These are phyloP conservation scores for Lontra canadensis DNA, from an alignment of 2,113 vertebrate genomes.

Conservation along the genomic window DNA sequence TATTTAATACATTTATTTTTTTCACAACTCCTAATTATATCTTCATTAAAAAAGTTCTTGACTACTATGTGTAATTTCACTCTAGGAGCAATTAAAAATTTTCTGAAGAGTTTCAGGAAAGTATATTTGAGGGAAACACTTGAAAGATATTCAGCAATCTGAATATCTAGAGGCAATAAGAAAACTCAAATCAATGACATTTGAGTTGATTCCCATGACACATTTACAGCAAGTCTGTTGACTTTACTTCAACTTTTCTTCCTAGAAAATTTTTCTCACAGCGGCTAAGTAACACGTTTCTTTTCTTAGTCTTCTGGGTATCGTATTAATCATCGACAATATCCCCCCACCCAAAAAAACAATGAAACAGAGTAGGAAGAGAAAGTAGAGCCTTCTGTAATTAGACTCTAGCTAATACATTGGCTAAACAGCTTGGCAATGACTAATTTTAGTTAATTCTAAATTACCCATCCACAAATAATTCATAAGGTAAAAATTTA, in stretches of 20 bases:
- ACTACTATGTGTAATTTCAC: constrained; percentile 13
- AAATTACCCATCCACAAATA: constrained; percentile 29
- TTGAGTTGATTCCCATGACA: constrained; percentile 41
- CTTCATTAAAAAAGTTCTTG: constrained; percentile 35
- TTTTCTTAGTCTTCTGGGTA: background rate
- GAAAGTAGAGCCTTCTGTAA: constrained; percentile 39
- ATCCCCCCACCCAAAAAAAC: background rate
- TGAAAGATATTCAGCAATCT: constrained; percentile 4
- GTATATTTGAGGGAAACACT: background rate
- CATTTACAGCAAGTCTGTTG: constrained; percentile 2
- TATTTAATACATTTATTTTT: constrained; percentile 51
- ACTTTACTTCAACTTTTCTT: constrained; percentile 30
- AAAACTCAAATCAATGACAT: constrained; percentile 35
- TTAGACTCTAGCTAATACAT: constrained; percentile 34
- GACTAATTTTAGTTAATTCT: constrained; percentile 45
- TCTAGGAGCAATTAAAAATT: constrained; percentile 20
- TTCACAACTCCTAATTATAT: background rate
- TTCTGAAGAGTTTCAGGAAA: constrained; percentile 2
- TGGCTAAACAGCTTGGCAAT: constrained; percentile 29
- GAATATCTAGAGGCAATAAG: background rate
- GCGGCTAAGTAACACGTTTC: background rate
- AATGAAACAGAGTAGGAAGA: constrained; percentile 30
- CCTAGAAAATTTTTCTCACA: constrained; percentile 9
- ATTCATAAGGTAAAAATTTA: constrained; percentile 39
- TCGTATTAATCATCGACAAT: constrained; percentile 30